Evolutionary conservation across 2,797 vertebrate species (phyloP).

Genomic region (Tenualosa ilisha): DNA sequence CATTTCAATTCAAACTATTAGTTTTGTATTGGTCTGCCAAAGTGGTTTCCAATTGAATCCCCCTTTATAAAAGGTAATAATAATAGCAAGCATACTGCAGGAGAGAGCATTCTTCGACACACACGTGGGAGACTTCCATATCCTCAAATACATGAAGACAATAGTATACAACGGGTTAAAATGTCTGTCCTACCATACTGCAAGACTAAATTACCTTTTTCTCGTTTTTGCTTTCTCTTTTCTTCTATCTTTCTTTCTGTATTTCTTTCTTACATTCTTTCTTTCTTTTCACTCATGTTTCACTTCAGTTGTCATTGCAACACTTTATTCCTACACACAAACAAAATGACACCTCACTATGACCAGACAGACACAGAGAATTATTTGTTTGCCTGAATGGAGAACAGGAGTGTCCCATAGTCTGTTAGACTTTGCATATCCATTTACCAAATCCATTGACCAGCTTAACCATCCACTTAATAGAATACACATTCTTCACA

Average conservation of each 20-base stretch:
- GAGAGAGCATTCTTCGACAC: not conserved
- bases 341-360: not conserved
- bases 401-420: not conserved
- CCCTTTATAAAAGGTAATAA: slow-evolving; percentile 24
- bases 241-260: not conserved
- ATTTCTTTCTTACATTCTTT: not conserved
- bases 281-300: not conserved
- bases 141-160: not conserved
- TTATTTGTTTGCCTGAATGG: not conserved
- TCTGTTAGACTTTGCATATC: not conserved
- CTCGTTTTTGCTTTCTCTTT: not conserved
- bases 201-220: not conserved
- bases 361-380: not conserved
- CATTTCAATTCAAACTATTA: not conserved
- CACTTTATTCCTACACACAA: not conserved
- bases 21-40: not conserved
- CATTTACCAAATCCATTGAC: not conserved
- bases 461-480: not conserved
- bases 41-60: slow-evolving; percentile 10
- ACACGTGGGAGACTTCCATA: not conserved
- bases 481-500: not conserved
- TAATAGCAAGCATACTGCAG: not conserved
- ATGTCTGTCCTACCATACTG: not conserved
- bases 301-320: not conserved
- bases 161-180: not conserved